These are phyloP conservation scores for Chelmon rostratus DNA, from an alignment of 2,797 vertebrate genomes.

Conservation along the genomic window DNA sequence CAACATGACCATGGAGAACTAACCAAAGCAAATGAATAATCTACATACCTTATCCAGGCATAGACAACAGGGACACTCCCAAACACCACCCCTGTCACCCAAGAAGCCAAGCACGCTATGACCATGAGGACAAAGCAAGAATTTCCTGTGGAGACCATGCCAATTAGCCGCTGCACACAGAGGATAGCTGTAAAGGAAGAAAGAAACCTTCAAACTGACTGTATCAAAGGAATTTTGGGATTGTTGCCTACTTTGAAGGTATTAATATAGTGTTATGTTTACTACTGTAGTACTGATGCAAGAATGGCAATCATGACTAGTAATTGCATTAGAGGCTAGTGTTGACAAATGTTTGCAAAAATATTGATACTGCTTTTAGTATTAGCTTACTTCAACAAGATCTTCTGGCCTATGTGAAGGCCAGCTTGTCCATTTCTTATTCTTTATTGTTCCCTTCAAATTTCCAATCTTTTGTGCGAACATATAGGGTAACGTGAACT, in stretches of 20 bases:
- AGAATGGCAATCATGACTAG: too few relatives aligned
- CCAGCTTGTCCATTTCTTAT: too few relatives aligned
- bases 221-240: neutral
- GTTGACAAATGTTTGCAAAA: too few relatives aligned
- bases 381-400: too few relatives aligned
- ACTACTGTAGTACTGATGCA: too few relatives aligned
- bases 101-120: conserved; percentile 73
- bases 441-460: too few relatives aligned
- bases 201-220: neutral
- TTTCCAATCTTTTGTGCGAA: too few relatives aligned
- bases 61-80: conserved; percentile 82
- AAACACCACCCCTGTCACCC: conserved; percentile 82
- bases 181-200: conserved; percentile 73
- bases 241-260: neutral
- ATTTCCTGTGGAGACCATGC: conserved; percentile 51
- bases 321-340: too few relatives aligned
- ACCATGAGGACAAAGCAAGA: conserved; percentile 57
- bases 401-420: too few relatives aligned
- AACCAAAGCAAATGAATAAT: neutral
- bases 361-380: too few relatives aligned
- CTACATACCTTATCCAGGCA: conserved; percentile 80
- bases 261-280: too few relatives aligned
- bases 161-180: conserved; percentile 77
- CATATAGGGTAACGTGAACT: too few relatives aligned
- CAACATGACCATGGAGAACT: neutral